Evolutionary conservation across 1,140 invertebrate genomes (phyloP).

Genomic region (Drosophila takahashii): DNA sequence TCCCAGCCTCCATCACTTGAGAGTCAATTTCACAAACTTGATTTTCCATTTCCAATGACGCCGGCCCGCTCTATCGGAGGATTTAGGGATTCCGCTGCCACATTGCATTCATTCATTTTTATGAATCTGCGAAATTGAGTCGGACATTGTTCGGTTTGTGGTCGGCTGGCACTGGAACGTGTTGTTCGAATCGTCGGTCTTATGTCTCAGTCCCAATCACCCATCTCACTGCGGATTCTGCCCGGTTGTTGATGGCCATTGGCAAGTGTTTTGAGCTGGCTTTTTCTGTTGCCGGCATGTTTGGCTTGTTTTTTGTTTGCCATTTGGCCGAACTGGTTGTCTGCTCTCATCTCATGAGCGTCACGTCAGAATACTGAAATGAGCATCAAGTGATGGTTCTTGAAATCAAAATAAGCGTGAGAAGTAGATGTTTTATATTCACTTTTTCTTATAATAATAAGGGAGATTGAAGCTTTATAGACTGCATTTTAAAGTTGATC

Average conservation of each 20-base stretch:
- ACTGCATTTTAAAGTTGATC: no score
- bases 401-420: not conserved
- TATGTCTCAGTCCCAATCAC: slow-evolving; percentile 45
- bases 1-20: slow-evolving; percentile 68
- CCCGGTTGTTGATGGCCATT: slow-evolving; percentile 49
- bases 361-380: slow-evolving; percentile 20
- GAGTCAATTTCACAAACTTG: slow-evolving; percentile 83
- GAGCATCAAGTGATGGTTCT: not conserved
- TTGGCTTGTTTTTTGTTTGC: not conserved
- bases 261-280: slow-evolving; percentile 35
- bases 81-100: slow-evolving; percentile 60
- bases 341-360: slow-evolving; percentile 29
- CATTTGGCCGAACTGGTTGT: slow-evolving; percentile 7
- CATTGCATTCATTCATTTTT: slow-evolving; percentile 74
- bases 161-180: slow-evolving; percentile 48
- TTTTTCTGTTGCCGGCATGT: slow-evolving; percentile 6
- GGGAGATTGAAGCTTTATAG: no score
- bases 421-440: no score
- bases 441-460: no score
- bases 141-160: slow-evolving; percentile 77
- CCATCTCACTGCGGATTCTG: slow-evolving; percentile 16
- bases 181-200: slow-evolving; percentile 45
- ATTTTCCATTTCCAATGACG: slow-evolving; percentile 77
- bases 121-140: slow-evolving; percentile 78
- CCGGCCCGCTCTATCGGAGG: slow-evolving; percentile 43